Percentiles rank a stretch among this genome's conserved stretches.
phyloP scores from a whole-genome alignment of 2,113 vertebrate species.

The Apteryx owenii region DNA sequence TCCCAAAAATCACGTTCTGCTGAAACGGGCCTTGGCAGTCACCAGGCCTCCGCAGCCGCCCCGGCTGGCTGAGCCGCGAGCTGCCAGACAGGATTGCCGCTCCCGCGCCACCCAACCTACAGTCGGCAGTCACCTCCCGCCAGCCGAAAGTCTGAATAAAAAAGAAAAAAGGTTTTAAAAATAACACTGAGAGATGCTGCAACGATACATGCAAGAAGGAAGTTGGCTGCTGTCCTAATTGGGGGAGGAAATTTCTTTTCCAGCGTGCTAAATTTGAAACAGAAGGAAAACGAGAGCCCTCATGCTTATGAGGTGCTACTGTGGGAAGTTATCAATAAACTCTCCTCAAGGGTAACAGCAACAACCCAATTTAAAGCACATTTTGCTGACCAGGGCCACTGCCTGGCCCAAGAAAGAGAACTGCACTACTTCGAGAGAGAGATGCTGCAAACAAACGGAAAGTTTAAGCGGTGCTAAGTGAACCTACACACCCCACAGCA shows the following conservation, averaged over 20 bases:
- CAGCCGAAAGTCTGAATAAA: rapidly evolving
- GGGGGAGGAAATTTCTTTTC: not conserved
- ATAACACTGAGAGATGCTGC: not conserved
- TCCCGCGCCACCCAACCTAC: not conserved
- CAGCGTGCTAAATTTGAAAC: not conserved
- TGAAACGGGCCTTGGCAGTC: too few species aligned
- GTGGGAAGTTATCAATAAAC: not conserved
- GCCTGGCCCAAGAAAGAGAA: not conserved
- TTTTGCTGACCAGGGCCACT: not conserved
- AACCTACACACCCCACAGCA: not conserved
- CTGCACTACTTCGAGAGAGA: rapidly evolving
- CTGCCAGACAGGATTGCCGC: not conserved
- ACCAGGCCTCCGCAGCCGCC: too few species aligned
- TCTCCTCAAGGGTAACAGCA: not conserved
- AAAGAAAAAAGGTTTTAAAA: not conserved
- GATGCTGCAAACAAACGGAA: not conserved
- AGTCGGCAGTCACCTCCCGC: not conserved
- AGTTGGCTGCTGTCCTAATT: not conserved
- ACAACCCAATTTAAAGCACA: not conserved
- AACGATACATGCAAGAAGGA: not conserved
- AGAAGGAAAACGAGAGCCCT: not conserved
- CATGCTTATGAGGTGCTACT: not conserved
- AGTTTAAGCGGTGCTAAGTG: not conserved
- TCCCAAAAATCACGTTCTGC: too few species aligned
- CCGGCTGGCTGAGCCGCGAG: too few species aligned